Evolutionary conservation across 2,888 invertebrate species (phyloP).

Genomic region (Baronia brevicornis): DNA sequence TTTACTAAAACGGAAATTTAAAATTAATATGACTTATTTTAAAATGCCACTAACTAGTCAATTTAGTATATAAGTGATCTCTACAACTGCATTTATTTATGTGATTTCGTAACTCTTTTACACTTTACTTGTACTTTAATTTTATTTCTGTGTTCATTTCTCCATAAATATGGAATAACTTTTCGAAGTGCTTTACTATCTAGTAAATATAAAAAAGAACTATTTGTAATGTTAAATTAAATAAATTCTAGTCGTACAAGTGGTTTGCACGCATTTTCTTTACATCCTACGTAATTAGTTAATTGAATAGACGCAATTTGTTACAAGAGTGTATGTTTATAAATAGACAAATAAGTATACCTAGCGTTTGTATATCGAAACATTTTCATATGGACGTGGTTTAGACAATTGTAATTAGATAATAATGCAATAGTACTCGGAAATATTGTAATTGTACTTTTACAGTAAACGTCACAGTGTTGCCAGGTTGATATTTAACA

Average conservation of each 20-base stretch:
- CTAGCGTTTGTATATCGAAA: constrained; percentile 65
- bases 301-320: constrained; percentile 33
- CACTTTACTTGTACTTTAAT: constrained; percentile 17
- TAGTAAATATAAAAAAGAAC: constrained; percentile 64
- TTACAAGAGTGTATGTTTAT: constrained; percentile 60
- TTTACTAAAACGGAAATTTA: constrained; percentile 15
- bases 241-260: constrained; percentile 60
- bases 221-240: constrained; percentile 68
- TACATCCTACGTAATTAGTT: constrained; percentile 14
- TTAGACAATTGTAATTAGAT: constrained; percentile 50
- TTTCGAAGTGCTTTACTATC: constrained; percentile 76
- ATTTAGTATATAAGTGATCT: constrained; percentile 55
- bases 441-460: constrained; percentile 31
- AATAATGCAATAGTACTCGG: constrained; percentile 36
- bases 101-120: constrained; percentile 6
- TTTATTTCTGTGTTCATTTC: constrained; percentile 15
- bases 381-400: constrained; percentile 56
- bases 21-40: constrained; percentile 17
- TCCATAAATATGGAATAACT: constrained; percentile 54
- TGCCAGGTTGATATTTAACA: too few relatives aligned
- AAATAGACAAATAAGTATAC: constrained; percentile 49
- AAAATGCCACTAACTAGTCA: constrained; percentile 46
- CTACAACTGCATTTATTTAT: constrained; percentile 20
- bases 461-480: constrained; percentile 25
- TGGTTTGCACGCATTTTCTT: constrained; percentile 56